Evolutionary conservation across 2,113 vertebrate species (phyloP), one percentile per base, ranked within the genome.

Genomic region (Hystrix cristata): DNA sequence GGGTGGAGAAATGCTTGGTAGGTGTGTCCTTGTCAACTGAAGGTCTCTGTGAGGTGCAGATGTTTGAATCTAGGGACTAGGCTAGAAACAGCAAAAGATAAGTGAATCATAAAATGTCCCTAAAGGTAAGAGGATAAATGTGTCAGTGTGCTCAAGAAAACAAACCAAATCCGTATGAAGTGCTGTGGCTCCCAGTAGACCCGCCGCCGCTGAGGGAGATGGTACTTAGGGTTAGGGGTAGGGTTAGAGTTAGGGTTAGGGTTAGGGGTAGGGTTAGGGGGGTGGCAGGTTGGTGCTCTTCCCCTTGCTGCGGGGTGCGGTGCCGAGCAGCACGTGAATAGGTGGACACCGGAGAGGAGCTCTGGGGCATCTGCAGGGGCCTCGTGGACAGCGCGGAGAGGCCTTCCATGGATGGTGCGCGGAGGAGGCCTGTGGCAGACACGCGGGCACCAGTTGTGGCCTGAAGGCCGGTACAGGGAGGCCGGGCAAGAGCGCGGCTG

Each of bases 361-460:
- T 55, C 3, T 34, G 74, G 79, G 5, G 23, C 3, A 0, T 90
- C 38, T 55, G 38, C 7, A 16, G 81, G 48, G 31, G 53, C 27
- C 55, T 51, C 1, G 19, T 15, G 23, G 19, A 69, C 16, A 21
- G n/a, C 34, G 13, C 27, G 23, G 3, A 1, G 19, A 21, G 14
- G 4, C 34, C 7, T 81, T 67, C 25, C 38, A 48, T 27, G 38
- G 31, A 27, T 43, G 62, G 43, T 25, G 31, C 38, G 79, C 34
- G 78, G 48, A 38, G 25, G 27, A 79, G 21, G 3, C 55, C n/a
- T 79, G 76, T 2, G 6, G 6, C 16, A 74, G 53, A 78, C 43
- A 57, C 2, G 0, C 14, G 25, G 23, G 25, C 15, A 1, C 53
- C 5, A 2, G 19, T 14, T 51, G 3, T 25, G 69, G 21, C 48